phyloP scores from a whole-genome alignment of 2,113 vertebrate species.

The Ceyx cyanopectus region DNA sequence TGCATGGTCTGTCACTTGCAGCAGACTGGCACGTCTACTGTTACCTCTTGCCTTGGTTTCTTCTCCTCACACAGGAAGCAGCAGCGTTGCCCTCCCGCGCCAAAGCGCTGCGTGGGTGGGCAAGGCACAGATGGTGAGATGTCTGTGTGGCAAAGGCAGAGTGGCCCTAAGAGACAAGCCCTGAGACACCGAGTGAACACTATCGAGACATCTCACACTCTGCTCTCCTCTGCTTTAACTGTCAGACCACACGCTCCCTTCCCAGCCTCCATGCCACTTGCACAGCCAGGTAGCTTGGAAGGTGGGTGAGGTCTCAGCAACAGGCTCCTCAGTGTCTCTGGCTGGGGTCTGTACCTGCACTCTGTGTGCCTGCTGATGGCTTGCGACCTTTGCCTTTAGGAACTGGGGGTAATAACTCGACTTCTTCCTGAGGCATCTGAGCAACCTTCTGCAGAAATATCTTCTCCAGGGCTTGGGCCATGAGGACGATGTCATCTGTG shows the following conservation, averaged over 20 bases:
- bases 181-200: background rate
- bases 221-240: background rate
- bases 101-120: background rate
- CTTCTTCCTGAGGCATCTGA: conserved; percentile 91
- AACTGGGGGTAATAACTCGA: conserved; percentile 84
- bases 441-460: conserved; percentile 95
- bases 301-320: background rate
- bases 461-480: conserved; percentile 97
- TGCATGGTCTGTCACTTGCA: background rate
- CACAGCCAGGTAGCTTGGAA: background rate
- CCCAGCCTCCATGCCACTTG: background rate
- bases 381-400: conserved; percentile 90
- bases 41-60: background rate
- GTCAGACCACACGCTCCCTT: background rate
- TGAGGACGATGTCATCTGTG: conserved; percentile 97
- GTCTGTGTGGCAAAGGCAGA: background rate
- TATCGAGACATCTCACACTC: background rate
- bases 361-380: conserved; percentile 66
- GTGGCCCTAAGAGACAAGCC: background rate
- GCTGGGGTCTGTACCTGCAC: conserved; percentile 72
- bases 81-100: background rate
- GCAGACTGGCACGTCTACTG: background rate
- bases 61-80: background rate
- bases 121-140: background rate
- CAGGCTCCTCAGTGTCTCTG: background rate